These are phyloP conservation scores for Leptinotarsa texana DNA, from an alignment of 1,140 invertebrate species.

Conservation along the genomic window DNA sequence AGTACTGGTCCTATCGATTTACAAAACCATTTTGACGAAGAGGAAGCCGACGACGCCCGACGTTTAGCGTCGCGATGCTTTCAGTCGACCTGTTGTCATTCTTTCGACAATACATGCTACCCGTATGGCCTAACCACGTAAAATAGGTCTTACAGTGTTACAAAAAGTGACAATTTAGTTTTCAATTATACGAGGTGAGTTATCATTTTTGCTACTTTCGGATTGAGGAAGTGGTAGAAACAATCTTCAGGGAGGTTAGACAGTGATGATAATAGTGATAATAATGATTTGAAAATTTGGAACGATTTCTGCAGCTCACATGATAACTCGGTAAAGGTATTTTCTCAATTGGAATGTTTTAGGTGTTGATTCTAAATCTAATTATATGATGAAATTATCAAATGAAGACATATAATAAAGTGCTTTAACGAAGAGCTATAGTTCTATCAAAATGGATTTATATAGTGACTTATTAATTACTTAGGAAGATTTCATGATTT, in stretches of 20 bases:
- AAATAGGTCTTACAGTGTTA: neutral
- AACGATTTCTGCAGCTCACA: no score
- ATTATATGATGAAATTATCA: no score
- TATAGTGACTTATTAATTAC: no score
- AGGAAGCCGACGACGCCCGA: constrained; percentile 29
- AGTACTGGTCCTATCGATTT: neutral
- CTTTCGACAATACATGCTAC: constrained; percentile 23
- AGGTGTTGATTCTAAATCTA: no score
- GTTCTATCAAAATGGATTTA: no score
- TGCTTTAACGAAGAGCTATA: no score
- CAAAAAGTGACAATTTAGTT: neutral
- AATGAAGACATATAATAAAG: no score
- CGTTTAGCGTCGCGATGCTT: constrained; percentile 32
- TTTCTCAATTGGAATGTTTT: no score
- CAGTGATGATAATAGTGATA: neutral
- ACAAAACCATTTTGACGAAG: constrained; percentile 1
- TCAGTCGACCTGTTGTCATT: constrained; percentile 45
- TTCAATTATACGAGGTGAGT: neutral
- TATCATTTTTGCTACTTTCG: neutral
- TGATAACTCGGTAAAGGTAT: no score
- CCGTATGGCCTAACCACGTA: constrained; percentile 35
- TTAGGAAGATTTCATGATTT: no score
- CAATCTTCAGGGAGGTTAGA: neutral
- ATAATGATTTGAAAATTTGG: neutral
- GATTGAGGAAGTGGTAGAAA: neutral